Conservation (phyloP, 2,797 vertebrate genomes). For the Austrolebias charrua region DNA sequence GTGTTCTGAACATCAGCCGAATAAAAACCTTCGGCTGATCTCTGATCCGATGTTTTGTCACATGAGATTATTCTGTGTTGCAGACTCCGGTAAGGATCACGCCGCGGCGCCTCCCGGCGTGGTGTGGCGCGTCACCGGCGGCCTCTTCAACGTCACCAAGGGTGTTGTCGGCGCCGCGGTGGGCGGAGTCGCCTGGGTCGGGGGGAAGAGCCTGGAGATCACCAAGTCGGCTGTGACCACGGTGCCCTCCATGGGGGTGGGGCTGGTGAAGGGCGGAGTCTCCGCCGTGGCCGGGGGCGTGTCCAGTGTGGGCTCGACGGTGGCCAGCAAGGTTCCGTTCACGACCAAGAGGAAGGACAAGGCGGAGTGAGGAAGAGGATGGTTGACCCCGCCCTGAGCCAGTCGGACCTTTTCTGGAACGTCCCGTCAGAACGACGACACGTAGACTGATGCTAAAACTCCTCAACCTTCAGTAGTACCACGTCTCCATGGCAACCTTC, state of each 20-base stretch:
- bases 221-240: conserved; percentile 79
- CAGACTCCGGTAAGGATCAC: conserved; percentile 74
- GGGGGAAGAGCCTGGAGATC: conserved; percentile 80
- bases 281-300: conserved; percentile 79
- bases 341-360: conserved; percentile 82
- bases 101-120: conserved; percentile 59
- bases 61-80: conserved; percentile 1
- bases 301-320: conserved; percentile 76
- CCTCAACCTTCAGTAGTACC: conserved; percentile 20
- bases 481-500: conserved; percentile 12
- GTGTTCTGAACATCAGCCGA: too few relatives aligned
- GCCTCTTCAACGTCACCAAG: conserved; percentile 80
- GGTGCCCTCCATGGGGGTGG: conserved; percentile 73
- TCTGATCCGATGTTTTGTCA: too few relatives aligned
- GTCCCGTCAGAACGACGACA: conserved; percentile 13
- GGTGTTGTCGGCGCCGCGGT: conserved; percentile 79
- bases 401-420: conserved; percentile 46
- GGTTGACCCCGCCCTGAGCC: conserved; percentile 61
- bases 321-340: conserved; percentile 80
- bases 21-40: too few relatives aligned
- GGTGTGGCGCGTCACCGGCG: conserved; percentile 79
- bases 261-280: conserved; percentile 80
- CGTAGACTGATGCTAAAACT: conserved; percentile 17
- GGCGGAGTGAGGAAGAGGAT: conserved; percentile 72
- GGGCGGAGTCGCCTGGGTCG: conserved; percentile 82